Evolutionary conservation across 2,797 vertebrate species (phyloP), one percentile per base, ranked within the genome.

Genomic region (Pagetopsis macropterus): DNA sequence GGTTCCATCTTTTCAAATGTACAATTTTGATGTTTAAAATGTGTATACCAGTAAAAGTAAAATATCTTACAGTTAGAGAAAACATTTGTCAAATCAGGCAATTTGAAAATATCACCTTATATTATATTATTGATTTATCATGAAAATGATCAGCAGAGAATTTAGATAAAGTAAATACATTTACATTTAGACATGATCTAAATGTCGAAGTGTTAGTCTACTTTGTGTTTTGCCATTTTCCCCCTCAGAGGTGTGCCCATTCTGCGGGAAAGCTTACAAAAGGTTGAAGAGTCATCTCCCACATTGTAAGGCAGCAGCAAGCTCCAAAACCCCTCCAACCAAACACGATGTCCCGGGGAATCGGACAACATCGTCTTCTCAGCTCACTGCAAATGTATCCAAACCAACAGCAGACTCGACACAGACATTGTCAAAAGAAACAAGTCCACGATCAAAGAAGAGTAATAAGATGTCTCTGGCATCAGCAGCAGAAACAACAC

Each of bases 231-330:
- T 10, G 0, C 37, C 37, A 13, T 62, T 49, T 31, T 43, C 23
- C 17, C 19, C 23, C 59, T 23, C 76, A 93, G 94, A 96, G 81
- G 85, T 81, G 3, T 98, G 97, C 65, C 97, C 97, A 0, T 94
- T 94, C 69, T 98, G 97, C 48, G 94, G 87, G 63, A 96, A 94
- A 75, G 81, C 92, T 0, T 98, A 94, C 91, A 97, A 96, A 76
- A 91, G 97, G 68, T 87, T 99, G 60, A 97, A 97, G 52, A 81
- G 93, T 9, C 97, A 98, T 70, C 90, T 98, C 65, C 95, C 96
- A 4, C 88, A 97, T 69, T 99, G 97, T 87, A 97, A 92, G 48
- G 85, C 86, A 60, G 83, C 72, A 1, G 67, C 70, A 2, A 76
- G 9, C 62, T 72, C 79, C 72, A 72, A 76, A 71, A 63, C 65